These are phyloP conservation scores for Peromyscus melanophrys DNA, from an alignment of 2,797 vertebrate genomes.

Conservation along the genomic window DNA sequence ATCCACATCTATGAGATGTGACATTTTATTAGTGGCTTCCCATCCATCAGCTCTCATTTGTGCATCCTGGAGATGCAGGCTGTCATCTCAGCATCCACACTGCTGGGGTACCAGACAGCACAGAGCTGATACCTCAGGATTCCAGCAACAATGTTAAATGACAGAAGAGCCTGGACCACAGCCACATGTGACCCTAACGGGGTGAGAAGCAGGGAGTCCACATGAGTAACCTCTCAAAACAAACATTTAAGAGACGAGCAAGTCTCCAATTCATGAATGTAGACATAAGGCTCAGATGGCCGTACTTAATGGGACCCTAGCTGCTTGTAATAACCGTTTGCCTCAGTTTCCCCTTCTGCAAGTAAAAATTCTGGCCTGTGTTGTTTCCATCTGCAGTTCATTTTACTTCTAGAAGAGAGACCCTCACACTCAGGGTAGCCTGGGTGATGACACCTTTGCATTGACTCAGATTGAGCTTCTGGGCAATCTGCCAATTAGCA, in stretches of 20 bases:
- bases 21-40: slow-evolving; percentile 88
- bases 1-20: slow-evolving; percentile 87
- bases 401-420: not conserved
- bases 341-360: not conserved
- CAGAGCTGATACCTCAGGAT: slow-evolving; percentile 63
- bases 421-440: not conserved
- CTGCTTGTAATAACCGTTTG: not conserved
- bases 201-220: not conserved
- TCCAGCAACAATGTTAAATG: slow-evolving; percentile 70
- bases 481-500: slow-evolving; percentile 59
- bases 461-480: not conserved
- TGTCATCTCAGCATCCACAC: slow-evolving; percentile 79
- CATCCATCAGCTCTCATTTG: slow-evolving; percentile 88
- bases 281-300: not conserved
- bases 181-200: no score
- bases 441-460: not conserved
- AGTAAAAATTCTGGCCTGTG: not conserved
- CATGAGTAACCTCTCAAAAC: not conserved
- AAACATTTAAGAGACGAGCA: not conserved
- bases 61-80: slow-evolving; percentile 82
- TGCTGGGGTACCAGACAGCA: slow-evolving; percentile 77
- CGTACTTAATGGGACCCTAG: not conserved
- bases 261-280: not conserved
- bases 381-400: not conserved
- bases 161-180: not conserved